phyloP scores from a whole-genome alignment of 2,113 vertebrate genomes.

The Ailurus styani region DNA sequence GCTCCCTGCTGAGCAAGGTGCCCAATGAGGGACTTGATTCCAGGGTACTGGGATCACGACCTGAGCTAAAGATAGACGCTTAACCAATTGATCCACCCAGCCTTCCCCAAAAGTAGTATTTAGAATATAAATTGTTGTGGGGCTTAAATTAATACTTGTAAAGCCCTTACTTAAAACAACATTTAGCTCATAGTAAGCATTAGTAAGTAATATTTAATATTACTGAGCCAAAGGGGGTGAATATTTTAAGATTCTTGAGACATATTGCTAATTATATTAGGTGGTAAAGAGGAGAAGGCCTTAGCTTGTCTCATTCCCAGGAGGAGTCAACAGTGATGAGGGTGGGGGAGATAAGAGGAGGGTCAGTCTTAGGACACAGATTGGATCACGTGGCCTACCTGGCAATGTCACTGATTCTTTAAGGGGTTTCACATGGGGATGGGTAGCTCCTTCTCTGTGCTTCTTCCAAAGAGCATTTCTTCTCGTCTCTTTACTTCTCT shows the following conservation, averaged over 20 bases:
- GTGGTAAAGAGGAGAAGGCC: background rate
- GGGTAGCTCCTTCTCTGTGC: background rate
- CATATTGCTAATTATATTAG: background rate
- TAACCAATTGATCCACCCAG: background rate
- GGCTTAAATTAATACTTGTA: background rate
- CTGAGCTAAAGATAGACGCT: background rate
- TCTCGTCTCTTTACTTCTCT: background rate
- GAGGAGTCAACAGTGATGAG: background rate
- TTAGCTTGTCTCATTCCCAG: background rate
- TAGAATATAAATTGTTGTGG: background rate
- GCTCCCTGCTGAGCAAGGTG: background rate
- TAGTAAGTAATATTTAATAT: background rate
- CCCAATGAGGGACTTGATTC: background rate
- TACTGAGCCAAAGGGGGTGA: background rate
- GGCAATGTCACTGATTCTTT: background rate
- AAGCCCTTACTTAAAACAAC: background rate
- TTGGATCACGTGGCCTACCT: fast-evolving
- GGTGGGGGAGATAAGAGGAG: background rate
- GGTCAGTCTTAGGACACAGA: background rate
- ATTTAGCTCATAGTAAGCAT: background rate
- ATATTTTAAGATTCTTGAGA: background rate
- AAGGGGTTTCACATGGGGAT: background rate
- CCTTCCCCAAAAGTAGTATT: background rate
- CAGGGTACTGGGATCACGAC: background rate
- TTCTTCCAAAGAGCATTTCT: background rate